Percentiles rank a stretch among this genome's conserved stretches.
Evolutionary conservation across 2,113 vertebrate species (phyloP).

Genomic region (Xyliphius kryptos): DNA sequence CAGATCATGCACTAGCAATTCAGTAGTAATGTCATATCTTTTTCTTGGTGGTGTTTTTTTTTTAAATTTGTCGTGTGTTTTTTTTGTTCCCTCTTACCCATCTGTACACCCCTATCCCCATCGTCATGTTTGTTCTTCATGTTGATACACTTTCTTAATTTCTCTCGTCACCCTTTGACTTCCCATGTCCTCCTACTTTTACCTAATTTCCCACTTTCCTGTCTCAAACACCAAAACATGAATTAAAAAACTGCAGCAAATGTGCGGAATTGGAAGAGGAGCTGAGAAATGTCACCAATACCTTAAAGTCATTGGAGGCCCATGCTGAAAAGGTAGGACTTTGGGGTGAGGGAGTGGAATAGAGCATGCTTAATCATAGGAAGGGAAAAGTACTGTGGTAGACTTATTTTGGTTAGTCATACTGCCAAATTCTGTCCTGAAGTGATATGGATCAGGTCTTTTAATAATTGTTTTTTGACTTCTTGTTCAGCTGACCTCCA

Average conservation of each 20-base stretch:
- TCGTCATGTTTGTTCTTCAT: background rate
- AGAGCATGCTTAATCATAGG: slow-evolving; percentile 38
- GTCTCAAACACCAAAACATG: slow-evolving; percentile 12
- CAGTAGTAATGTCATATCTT: slow-evolving; percentile 11
- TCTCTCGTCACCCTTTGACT: background rate
- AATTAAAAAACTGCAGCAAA: slow-evolving; percentile 70
- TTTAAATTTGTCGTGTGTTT: slow-evolving; percentile 29
- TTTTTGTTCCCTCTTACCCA: slow-evolving; percentile 29
- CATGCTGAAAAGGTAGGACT: slow-evolving; percentile 90
- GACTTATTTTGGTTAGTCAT: too few species aligned
- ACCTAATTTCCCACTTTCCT: background rate
- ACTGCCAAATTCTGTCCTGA: too few species aligned
- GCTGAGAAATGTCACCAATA: slow-evolving; percentile 91
- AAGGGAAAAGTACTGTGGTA: too few species aligned
- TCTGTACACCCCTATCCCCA: too few species aligned
- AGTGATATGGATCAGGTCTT: too few species aligned
- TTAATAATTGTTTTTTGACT: too few species aligned
- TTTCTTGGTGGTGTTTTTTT: slow-evolving; percentile 26
- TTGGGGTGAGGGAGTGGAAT: too few species aligned
- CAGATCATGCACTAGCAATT: slow-evolving; percentile 35
- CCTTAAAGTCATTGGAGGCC: slow-evolving; percentile 92
- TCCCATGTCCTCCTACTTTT: too few species aligned
- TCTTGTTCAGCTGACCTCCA: too few species aligned
- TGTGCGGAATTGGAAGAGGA: slow-evolving; percentile 87
- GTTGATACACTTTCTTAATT: too few species aligned